Conservation (phyloP, 2,113 vertebrate genomes). For the Protomyctophum bolini region DNA sequence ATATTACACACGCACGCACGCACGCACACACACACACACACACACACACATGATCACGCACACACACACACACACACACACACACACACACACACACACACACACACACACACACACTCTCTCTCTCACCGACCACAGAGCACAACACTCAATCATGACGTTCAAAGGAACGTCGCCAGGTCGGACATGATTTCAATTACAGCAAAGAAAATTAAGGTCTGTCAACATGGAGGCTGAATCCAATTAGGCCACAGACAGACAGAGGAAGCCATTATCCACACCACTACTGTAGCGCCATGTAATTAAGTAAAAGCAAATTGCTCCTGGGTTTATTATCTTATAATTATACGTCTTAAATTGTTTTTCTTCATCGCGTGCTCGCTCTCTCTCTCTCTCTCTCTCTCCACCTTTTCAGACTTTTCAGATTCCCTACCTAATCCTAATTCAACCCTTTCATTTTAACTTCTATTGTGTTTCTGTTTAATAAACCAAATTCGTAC, state of each 20-base stretch:
- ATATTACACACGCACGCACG: neutral
- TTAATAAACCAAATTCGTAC: too few species aligned
- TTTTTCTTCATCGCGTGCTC: constrained; percentile 12
- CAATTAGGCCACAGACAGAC: constrained; percentile 28
- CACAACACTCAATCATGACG: constrained; percentile 22
- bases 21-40: neutral
- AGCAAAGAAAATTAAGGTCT: constrained; percentile 18
- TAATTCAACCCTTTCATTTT: too few species aligned
- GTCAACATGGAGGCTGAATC: constrained; percentile 34
- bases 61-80: neutral
- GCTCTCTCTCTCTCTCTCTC: neutral
- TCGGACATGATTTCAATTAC: constrained; percentile 42
- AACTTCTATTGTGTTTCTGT: too few species aligned
- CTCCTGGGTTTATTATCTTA: constrained; percentile 52
- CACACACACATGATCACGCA: neutral
- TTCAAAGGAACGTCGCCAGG: constrained; percentile 20
- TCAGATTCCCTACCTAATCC: too few species aligned
- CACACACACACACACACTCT: neutral
- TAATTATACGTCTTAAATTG: constrained; percentile 39
- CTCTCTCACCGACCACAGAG: neutral
- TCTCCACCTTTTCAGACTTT: neutral
- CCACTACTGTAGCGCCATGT: constrained; percentile 33
- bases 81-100: neutral
- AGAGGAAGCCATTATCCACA: constrained; percentile 47
- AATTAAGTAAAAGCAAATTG: constrained; percentile 57